Evolutionary conservation across 2,797 vertebrate species (phyloP), one percentile per base, ranked within the genome.

Genomic region (Microctenopoma stevenorrisi): DNA sequence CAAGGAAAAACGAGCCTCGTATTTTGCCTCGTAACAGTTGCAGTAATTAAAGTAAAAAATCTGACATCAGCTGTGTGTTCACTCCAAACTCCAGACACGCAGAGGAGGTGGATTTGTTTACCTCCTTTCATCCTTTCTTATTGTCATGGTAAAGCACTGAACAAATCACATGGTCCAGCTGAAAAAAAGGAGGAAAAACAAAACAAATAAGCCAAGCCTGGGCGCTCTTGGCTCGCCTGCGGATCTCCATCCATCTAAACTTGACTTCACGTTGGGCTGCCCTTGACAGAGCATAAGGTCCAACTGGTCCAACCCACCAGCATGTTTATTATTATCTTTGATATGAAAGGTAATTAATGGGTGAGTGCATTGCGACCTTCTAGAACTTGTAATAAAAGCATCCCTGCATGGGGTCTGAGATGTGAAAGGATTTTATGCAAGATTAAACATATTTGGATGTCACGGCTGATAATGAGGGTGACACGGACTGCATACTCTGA

Each of bases 321-420:
- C 73, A 82, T 91, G 90, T 93, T 92, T 93, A 93, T 92, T 92
- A 91, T 91, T 89, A 90, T 90, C 88, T 86, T 88, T 89, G 83
- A 90, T 92, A 86, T 80, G 58, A 58, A 85, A 80, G 68, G 82
- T 93, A 93, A 94, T 93, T 93, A 94, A 94, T 93, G 85, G 84
- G 74, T 53, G 49, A 78, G 84, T 72, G 74, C 73, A 48, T 53
- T 56, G 51, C 70, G 84, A 92, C 89, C 85, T 89, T 91, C 82
- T 53, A 74, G 76, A 77, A 85, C 79, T 79, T 82, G 74, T 76
- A 79, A 90, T 88, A 72, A 90, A 89, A 87, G 65, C 47, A 28
- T 81, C 77, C 38, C 78, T 69, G 69, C 81, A 74, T 82, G 88
- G 66, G 78, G 74, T 50, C 66, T 75, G 51, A 72, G 73, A 88